Conservation (phyloP, 2,797 vertebrate species). For the Kryptopterus vitreolus region DNA sequence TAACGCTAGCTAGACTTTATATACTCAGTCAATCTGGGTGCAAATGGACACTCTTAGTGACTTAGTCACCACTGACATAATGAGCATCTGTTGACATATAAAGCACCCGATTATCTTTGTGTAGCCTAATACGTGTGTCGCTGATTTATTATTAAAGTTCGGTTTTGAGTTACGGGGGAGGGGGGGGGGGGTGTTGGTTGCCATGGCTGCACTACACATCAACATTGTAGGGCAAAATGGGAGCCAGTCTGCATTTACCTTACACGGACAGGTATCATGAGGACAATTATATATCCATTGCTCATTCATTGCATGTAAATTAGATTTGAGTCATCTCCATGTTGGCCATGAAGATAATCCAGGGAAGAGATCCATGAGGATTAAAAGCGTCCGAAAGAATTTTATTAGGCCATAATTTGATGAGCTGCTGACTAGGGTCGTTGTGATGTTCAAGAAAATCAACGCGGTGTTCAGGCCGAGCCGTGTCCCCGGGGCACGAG, state of each 20-base stretch:
- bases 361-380: neutral
- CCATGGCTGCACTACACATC: constrained; percentile 11
- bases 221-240: constrained; percentile 13
- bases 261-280: constrained; percentile 52
- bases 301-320: neutral
- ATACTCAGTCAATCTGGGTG: neutral
- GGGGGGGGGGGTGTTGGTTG: too few relatives aligned
- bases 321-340: too few relatives aligned
- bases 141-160: constrained; percentile 52
- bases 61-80: neutral
- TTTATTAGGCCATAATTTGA: neutral
- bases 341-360: neutral
- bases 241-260: neutral
- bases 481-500: constrained; percentile 63
- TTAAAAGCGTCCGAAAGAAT: neutral
- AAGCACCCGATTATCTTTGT: constrained; percentile 25
- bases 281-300: neutral
- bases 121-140: constrained; percentile 42
- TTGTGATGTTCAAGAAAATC: constrained; percentile 89
- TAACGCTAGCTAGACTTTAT: neutral
- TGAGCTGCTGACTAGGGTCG: neutral
- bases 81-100: constrained; percentile 2
- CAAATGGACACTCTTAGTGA: neutral
- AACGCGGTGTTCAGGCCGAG: constrained; percentile 85
- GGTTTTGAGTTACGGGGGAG: constrained; percentile 40